These are phyloP conservation scores for Muraenolepis orangiensis DNA, from an alignment of 2,797 vertebrate species.

Conservation along the genomic window DNA sequence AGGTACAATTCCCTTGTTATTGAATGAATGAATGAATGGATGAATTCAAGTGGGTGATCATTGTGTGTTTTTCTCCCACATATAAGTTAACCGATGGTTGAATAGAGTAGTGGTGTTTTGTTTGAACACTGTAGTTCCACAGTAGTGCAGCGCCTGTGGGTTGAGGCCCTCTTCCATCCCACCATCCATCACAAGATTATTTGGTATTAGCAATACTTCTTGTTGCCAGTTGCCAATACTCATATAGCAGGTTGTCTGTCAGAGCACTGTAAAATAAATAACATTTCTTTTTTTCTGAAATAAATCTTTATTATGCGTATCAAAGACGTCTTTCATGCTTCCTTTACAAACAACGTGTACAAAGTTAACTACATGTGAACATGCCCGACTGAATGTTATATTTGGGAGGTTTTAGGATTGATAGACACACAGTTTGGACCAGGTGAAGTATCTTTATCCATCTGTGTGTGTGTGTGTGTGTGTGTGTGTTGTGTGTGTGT, in stretches of 20 bases:
- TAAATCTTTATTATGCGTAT: constrained; percentile 77
- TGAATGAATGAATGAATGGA: neutral
- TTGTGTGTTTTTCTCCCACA: neutral
- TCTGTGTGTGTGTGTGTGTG: no score
- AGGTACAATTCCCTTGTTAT: constrained; percentile 1
- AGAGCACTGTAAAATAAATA: constrained; percentile 60
- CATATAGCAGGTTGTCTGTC: constrained; percentile 63
- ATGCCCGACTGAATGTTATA: neutral
- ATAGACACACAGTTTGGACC: no score
- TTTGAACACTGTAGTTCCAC: neutral
- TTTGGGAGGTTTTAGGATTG: no score
- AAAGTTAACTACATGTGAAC: neutral
- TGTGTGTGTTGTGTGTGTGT: no score
- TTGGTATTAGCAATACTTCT: constrained; percentile 59
- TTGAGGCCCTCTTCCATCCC: no score
- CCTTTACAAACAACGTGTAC: neutral
- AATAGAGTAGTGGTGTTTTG: neutral
- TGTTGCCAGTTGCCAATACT: constrained; percentile 48
- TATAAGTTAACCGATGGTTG: neutral
- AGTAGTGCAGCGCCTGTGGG: no score
- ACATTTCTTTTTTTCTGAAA: constrained; percentile 65
- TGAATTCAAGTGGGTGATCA: neutral
- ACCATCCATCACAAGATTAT: constrained; percentile 41
- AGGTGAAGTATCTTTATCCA: no score
- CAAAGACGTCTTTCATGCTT: constrained; percentile 36